A percentile compares a stretch with the other conserved stretches of the same genome.
Conservation (phyloP, 2,797 vertebrate genomes). For the Bradypodion pumilum region DNA sequence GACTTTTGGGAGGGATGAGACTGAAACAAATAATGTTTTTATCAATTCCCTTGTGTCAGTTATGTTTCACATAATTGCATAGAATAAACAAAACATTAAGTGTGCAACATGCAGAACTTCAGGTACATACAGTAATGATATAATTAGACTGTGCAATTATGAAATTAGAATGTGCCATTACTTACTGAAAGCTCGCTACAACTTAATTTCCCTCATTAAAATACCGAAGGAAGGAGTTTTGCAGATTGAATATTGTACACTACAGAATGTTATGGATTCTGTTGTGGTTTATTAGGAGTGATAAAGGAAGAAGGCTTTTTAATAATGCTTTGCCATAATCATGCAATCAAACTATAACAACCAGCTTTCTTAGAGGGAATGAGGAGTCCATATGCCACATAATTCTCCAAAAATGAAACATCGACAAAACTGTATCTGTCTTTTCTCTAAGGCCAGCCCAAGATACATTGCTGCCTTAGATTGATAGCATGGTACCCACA, state of each 20-base stretch:
- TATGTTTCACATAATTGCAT: constrained; percentile 56
- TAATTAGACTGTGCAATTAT: constrained; percentile 64
- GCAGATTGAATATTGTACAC: background rate
- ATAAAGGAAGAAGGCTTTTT: background rate
- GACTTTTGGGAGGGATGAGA: background rate
- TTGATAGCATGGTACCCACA: background rate
- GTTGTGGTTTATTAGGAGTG: constrained; percentile 8
- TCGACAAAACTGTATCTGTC: background rate
- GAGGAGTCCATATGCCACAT: background rate
- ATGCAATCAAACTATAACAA: background rate
- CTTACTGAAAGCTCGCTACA: constrained; percentile 53
- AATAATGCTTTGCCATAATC: background rate
- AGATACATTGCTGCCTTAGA: background rate
- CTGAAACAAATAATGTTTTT: constrained; percentile 15
- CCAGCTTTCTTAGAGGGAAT: background rate
- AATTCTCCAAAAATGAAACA: background rate
- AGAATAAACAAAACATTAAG: constrained; percentile 67
- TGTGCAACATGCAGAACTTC: constrained; percentile 55
- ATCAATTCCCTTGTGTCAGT: constrained; percentile 48
- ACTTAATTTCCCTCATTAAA: constrained; percentile 51
- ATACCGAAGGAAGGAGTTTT: constrained; percentile 49
- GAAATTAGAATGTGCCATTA: constrained; percentile 56
- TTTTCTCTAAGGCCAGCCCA: background rate
- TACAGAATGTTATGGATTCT: constrained; percentile 26
- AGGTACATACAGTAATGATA: constrained; percentile 50